Base-by-base conservation (phyloP, 2,113 vertebrate species). In the Trematomus loennbergii region DNA sequence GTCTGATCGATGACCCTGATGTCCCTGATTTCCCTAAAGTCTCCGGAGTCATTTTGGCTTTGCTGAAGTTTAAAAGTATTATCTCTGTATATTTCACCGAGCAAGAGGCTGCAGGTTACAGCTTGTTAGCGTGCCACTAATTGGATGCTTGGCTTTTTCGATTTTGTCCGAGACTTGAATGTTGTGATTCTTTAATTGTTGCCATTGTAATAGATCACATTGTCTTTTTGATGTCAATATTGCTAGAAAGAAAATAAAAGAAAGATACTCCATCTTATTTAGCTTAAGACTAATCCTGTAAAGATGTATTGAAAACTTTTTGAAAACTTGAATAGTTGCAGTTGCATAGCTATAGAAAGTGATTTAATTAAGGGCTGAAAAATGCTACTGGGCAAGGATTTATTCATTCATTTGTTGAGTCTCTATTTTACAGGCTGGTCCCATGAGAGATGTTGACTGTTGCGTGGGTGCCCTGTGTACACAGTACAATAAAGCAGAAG, bases 121-220 rank as follows among this genome's bases (percentile, higher is more conserved):
- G 70, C 58, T 72, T 48, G 33, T 25, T 33, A 10, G 20, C 36
- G n/a, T 17, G 15, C 36, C 62, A 46, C 36, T 64, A 73, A 69
- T 57, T 59, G 58, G 58, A 69, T 61, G 33, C 49, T 12, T 29
- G 43, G 22, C 17, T 11, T 22, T 63, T 72, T 81, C 59, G 13
- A 74, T 79, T 20, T 48, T 18, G 52, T 22, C 45, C 73, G 49
- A 60, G 60, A 17, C 10, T 59, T 59, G 40, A 80, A 68, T 62
- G 58, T 49, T 69, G 57, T 76, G 48, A 16, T 75, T 29, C 63
- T 62, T 67, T 68, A 54, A 65, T 77, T 66, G 66, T 55, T 54
- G 25, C 16, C 29, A 12, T 25, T 60, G 57, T 70, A 66, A 79
- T 72, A 29, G 48, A 77, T 62, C n/a, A 52, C 16, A 58, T 65